phyloP scores from a whole-genome alignment of 1,140 invertebrate genomes.

The Ruditapes philippinarum region DNA sequence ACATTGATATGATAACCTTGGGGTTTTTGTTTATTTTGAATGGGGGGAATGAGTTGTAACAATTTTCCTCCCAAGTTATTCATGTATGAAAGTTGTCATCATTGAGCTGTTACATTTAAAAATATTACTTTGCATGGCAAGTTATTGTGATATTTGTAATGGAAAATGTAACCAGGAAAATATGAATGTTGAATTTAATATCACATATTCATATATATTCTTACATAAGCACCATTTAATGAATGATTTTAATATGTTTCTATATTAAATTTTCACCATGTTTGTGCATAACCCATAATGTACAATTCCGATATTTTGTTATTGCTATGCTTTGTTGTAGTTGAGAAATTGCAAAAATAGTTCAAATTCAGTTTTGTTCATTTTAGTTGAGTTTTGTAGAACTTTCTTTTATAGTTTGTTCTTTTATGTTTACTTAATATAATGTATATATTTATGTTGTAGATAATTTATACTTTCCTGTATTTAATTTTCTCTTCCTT shows the following conservation, averaged over 20 bases:
- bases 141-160: too few species aligned
- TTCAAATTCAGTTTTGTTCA: background rate
- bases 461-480: background rate
- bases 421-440: background rate
- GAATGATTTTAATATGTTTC: background rate
- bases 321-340: constrained; percentile 10
- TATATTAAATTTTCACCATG: background rate
- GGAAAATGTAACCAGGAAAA: too few species aligned
- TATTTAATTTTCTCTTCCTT: background rate
- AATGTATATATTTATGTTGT: background rate
- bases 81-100: too few species aligned
- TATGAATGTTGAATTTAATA: too few species aligned
- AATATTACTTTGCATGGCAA: too few species aligned
- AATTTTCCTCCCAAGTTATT: too few species aligned
- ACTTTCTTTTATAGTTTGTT: background rate
- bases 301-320: background rate
- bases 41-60: too few species aligned
- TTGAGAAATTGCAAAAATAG: background rate
- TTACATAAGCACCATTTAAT: background rate
- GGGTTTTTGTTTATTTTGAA: too few species aligned
- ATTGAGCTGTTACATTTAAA: too few species aligned
- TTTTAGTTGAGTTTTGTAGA: too few species aligned
- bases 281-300: background rate
- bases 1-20: too few species aligned
- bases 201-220: too few species aligned